Evolutionary conservation across 2,113 vertebrate genomes (phyloP), one percentile per base, ranked within the genome.

Genomic region (Amphiprion ocellaris): DNA sequence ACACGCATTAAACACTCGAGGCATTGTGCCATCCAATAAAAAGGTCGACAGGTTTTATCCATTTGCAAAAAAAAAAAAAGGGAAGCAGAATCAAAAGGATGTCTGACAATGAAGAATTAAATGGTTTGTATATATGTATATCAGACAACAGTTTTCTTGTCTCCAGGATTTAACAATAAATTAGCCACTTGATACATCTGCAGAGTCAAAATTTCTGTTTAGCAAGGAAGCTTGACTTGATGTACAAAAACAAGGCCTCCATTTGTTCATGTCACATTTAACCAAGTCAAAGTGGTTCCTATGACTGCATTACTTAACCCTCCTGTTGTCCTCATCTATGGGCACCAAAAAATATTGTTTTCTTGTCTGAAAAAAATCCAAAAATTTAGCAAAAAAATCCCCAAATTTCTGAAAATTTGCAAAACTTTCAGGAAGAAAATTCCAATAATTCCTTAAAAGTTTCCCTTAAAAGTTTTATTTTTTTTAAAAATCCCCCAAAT

Each of bases 121-220:
- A 24, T 24, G 24, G 58, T 26, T 82, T 37, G 41, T 81, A 69
- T 4, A 64, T 84, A 54, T 80, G 15, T 24, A 77, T 77, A 52
- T 28, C 59, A 69, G 66, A 56, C 23, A 41, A 47, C 12, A 10
- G 55, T 53, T 67, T 68, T 41, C 47, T 37, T 61, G 60, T 70
- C 11, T 41, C 10, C 19, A 24, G 56, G 69, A 73, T 66, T 67
- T 73, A 59, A 26, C 26, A 26, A 68, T 63, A 78, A 72, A 53
- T 21, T 16, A 81, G 46, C 46, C 44, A 60, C 30, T 69, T 55
- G 30, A 68, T 63, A 17, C 62, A 28, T 15, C 11, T 72, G 67
- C 78, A 15, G 72, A 85, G 28, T 82, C 65, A 73, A 65, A 47
- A 64, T 24, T 59, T 30, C 30, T 30, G 30, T 30, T 55, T 10